Conservation (phyloP, 2,113 vertebrate species). For the Aphyosemion australe region DNA sequence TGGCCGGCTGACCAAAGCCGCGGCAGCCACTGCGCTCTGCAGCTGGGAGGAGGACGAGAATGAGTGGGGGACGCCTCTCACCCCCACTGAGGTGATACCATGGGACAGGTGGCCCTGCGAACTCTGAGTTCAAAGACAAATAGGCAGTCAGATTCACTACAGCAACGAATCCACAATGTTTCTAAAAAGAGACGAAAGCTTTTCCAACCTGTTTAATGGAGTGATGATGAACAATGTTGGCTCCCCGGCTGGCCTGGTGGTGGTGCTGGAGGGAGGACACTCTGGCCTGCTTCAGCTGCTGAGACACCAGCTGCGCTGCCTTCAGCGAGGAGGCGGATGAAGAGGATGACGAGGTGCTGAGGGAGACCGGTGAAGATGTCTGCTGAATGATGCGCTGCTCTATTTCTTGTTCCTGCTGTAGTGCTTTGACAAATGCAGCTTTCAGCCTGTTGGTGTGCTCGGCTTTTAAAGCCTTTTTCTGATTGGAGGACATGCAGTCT, state of each 20-base stretch:
- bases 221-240: constrained; percentile 81
- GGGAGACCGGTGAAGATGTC: constrained; percentile 70
- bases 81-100: constrained; percentile 72
- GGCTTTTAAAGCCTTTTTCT: constrained; percentile 93
- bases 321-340: constrained; percentile 65
- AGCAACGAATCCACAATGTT: no score
- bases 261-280: constrained; percentile 71
- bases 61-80: constrained; percentile 86
- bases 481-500: constrained; percentile 94
- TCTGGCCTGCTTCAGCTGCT: constrained; percentile 78
- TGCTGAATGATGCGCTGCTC: constrained; percentile 94
- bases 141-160: background rate
- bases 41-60: constrained; percentile 94
- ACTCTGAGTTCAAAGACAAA: constrained; percentile 56
- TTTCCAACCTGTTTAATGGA: constrained; percentile 87
- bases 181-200: background rate
- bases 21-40: constrained; percentile 85
- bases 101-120: constrained; percentile 87
- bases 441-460: constrained; percentile 96
- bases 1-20: constrained; percentile 86
- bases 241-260: constrained; percentile 79
- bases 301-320: constrained; percentile 74
- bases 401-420: constrained; percentile 98
- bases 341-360: constrained; percentile 75
- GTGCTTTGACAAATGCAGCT: constrained; percentile 93